Evolutionary conservation across 2,888 invertebrate genomes (phyloP).

Genomic region (Machimus atricapillus): DNA sequence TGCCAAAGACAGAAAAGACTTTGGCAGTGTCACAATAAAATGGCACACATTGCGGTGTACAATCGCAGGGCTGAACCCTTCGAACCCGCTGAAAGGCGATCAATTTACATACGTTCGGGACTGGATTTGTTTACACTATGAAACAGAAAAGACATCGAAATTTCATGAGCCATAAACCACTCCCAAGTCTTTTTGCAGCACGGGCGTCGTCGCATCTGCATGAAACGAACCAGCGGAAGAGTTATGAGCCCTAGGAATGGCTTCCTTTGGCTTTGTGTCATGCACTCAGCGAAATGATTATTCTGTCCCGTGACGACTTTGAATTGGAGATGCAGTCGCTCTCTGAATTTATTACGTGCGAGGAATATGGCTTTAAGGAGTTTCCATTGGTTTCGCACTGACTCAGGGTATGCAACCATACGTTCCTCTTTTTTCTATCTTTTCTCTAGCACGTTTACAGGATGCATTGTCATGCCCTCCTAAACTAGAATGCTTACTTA

Average conservation of each 20-base stretch:
- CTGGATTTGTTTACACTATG: slow-evolving; percentile 33
- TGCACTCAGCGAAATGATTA: slow-evolving; percentile 38
- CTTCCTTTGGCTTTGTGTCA: slow-evolving; percentile 24
- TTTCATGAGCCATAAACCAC: slow-evolving; percentile 35
- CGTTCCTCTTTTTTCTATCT: background rate
- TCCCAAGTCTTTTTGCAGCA: background rate
- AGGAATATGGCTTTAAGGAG: background rate
- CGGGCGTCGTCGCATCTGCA: slow-evolving; percentile 6
- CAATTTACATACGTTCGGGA: slow-evolving; percentile 30
- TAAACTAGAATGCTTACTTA: background rate
- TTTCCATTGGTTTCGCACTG: background rate
- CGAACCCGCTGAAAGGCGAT: background rate
- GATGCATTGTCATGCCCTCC: background rate
- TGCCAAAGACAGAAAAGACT: background rate
- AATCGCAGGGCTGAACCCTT: background rate
- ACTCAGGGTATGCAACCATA: background rate
- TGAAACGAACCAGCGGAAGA: slow-evolving; percentile 19
- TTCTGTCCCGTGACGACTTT: slow-evolving; percentile 34
- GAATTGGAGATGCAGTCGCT: slow-evolving; percentile 35
- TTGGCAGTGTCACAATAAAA: slow-evolving; percentile 21
- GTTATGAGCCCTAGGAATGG: slow-evolving; percentile 15
- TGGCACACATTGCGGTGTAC: background rate
- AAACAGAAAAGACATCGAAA: slow-evolving; percentile 29
- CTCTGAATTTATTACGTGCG: slow-evolving; percentile 34
- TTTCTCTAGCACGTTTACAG: background rate